phyloP scores from a whole-genome alignment of 2,113 vertebrate species.

The Tauraco erythrolophus region DNA sequence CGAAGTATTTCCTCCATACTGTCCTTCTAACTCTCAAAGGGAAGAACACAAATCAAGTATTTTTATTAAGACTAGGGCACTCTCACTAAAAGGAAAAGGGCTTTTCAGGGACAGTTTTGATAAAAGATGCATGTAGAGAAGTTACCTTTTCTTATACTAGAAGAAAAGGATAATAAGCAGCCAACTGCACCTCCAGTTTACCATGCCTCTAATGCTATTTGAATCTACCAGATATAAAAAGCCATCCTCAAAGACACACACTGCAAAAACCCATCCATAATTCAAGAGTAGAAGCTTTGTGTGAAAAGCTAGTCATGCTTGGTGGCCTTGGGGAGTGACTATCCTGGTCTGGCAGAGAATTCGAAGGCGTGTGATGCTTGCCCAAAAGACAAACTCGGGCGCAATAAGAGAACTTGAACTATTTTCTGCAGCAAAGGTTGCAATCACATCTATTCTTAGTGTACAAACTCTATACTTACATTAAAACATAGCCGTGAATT shows the following conservation, averaged over 20 bases:
- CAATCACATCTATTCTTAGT: not conserved
- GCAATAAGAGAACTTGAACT: not conserved
- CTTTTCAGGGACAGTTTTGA: not conserved
- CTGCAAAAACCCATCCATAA: not conserved
- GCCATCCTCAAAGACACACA: not conserved
- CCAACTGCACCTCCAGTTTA: not conserved
- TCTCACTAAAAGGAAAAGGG: not conserved
- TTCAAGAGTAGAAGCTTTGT: not conserved
- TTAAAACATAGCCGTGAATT: not conserved
- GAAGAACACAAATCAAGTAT: not conserved
- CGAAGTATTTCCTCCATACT: not conserved
- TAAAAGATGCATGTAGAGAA: not conserved
- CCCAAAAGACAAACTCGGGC: not conserved
- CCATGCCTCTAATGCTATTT: not conserved
- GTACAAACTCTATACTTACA: not conserved
- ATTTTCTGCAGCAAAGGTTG: not conserved
- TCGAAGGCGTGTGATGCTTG: not conserved
- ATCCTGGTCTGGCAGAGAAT: not conserved
- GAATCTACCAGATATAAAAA: not conserved
- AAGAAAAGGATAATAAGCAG: not conserved
- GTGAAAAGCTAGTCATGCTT: not conserved
- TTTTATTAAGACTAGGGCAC: not conserved
- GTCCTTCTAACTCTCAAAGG: not conserved
- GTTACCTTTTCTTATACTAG: not conserved
- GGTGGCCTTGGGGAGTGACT: rapidly evolving